phyloP scores from a whole-genome alignment of 2,797 vertebrate species.

The Coreius guichenoti region DNA sequence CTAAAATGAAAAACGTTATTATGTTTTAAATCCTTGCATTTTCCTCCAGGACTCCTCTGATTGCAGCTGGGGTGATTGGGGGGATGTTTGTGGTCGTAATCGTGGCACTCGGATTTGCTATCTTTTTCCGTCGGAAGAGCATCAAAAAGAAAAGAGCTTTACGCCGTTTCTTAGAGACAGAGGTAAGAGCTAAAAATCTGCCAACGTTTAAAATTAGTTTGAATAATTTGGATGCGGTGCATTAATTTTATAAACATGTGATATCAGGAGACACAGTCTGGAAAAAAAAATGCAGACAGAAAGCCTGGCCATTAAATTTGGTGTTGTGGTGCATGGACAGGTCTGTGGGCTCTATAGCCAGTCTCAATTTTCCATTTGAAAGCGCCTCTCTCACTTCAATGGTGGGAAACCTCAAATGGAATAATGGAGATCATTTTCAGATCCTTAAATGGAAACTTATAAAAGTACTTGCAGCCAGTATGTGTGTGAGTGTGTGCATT shows the following conservation, averaged over 20 bases:
- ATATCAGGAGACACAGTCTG: not conserved
- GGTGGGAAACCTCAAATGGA: slow-evolving; percentile 43
- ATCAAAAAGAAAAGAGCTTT: slow-evolving; percentile 97
- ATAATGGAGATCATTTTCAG: slow-evolving; percentile 27
- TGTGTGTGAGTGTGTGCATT: slow-evolving; percentile 31
- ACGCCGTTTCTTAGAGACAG: slow-evolving; percentile 93
- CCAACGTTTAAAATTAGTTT: not conserved
- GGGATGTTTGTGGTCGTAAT: slow-evolving; percentile 94
- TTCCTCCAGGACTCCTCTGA: slow-evolving; percentile 88
- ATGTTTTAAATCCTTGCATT: not conserved
- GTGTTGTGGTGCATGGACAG: not conserved
- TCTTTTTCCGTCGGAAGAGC: slow-evolving; percentile 92
- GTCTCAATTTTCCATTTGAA: slow-evolving; percentile 47
- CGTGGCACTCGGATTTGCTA: slow-evolving; percentile 88
- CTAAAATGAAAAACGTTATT: not conserved
- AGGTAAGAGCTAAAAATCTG: slow-evolving; percentile 77
- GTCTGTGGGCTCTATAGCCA: slow-evolving; percentile 18
- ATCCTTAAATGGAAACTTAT: slow-evolving; percentile 21
- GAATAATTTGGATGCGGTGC: not conserved
- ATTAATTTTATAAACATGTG: not conserved
- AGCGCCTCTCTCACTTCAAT: slow-evolving; percentile 38
- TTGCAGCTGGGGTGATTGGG: slow-evolving; percentile 93
- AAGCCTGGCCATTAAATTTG: not conserved
- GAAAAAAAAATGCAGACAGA: not conserved
- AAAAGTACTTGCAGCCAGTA: slow-evolving; percentile 7